Evolutionary conservation across 2,888 invertebrate genomes (phyloP).

Genomic region (Campoplex capitator): DNA sequence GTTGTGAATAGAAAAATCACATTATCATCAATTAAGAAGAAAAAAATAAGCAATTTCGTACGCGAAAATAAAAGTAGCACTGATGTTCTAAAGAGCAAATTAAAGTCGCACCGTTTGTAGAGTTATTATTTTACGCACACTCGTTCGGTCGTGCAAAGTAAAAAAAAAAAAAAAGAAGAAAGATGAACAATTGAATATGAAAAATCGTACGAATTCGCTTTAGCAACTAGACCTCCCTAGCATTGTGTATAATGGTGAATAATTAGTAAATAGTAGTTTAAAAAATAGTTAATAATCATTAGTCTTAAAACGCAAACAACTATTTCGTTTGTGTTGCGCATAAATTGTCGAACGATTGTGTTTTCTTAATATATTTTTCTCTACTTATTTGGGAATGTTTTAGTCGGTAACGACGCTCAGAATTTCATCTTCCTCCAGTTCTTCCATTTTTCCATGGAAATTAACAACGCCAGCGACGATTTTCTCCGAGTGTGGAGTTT

Average conservation of each 20-base stretch:
- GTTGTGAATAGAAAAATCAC: conserved; percentile 36
- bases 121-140: not conserved
- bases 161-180: not conserved
- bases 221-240: not conserved
- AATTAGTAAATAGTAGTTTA: conserved; percentile 27
- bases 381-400: conserved; percentile 66
- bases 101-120: conserved; percentile 1
- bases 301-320: not conserved
- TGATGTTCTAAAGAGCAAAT: not conserved
- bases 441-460: conserved; percentile 56
- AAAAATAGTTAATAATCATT: conserved; percentile 38
- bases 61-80: conserved; percentile 12
- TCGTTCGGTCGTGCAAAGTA: not conserved
- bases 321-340: not conserved
- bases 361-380: conserved; percentile 25
- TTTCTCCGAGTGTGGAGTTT: conserved; percentile 71
- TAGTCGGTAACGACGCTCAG: conserved; percentile 48
- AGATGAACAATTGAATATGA: not conserved
- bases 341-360: conserved; percentile 3
- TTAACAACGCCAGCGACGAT: conserved; percentile 71
- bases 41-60: conserved; percentile 51
- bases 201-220: conserved; percentile 25
- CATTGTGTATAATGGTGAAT: conserved; percentile 27
- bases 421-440: conserved; percentile 56
- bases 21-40: conserved; percentile 37